Base-by-base conservation (phyloP, 2,888 invertebrate species). In the Mimumesa dahlbomi region DNA sequence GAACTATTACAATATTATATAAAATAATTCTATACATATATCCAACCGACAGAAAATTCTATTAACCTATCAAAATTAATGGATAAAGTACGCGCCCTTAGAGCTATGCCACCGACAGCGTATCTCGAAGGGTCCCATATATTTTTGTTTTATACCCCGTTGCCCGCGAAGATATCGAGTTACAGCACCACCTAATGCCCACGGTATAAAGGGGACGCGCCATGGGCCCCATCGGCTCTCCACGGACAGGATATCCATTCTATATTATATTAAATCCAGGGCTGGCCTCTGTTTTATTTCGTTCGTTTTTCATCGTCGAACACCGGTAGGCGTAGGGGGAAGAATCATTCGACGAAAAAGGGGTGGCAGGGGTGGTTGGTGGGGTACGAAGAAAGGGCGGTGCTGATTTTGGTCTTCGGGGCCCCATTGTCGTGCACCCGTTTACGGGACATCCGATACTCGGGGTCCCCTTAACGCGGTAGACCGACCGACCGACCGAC, bases 341-440 rank as follows among this genome's bases (percentile, higher is more conserved):
- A 50, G 61, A 66, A 73, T 67, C 67, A 48, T 67, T 62, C 64
- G 67, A 22, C 49, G 59, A 63, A 72, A 71, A 77, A 81, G 66
- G 78, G 68, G 79, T 65, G 71, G 64, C 66, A 42, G 19, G 36
- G 46, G 57, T 50, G 59, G 57, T 43, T 21, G 58, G n/a, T 52
- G 50, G 77, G 83, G 85, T 64, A 81, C 79, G 84, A 87, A 87
- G 83, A 87, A 87, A 85, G 82, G 87, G 87, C 87, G 87, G 85
- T 81, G 73, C 83, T 80, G 82, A 86, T 86, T 85, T 82, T 83
- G 81, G 79, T 82, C 76, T 83, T 84, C 70, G 72, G 65, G 49
- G 62, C 62, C n/a, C 67, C 71, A 76, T 79, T 78, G 82, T 82
- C 34, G 64, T 31, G 43, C 45, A 50, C 67, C 68, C 58, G 70